phyloP scores from a whole-genome alignment of 23 tunicate species.

The Styela plicata region DNA sequence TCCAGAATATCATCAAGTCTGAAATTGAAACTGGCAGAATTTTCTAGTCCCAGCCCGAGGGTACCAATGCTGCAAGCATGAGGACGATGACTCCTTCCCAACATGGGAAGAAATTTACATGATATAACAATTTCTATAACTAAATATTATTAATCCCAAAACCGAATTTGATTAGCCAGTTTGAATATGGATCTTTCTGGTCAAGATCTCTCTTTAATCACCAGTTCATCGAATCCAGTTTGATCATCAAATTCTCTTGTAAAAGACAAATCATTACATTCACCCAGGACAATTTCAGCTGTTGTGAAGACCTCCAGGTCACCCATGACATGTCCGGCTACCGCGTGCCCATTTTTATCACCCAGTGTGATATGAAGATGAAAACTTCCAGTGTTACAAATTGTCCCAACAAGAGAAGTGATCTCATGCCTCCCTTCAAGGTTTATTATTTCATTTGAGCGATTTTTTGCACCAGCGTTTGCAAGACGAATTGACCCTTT shows the following conservation, averaged over 20 bases:
- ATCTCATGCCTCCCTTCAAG: conserved; percentile 60
- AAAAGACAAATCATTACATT: conserved; percentile 33
- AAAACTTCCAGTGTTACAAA: conserved; percentile 40
- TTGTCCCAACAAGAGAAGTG: conserved; percentile 81
- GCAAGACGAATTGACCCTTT: conserved; percentile 65
- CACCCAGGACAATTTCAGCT: conserved; percentile 59
- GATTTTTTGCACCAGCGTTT: conserved; percentile 18
- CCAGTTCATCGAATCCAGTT: conserved; percentile 59
- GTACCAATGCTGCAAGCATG: no score
- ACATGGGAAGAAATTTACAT: no score
- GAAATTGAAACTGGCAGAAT: no score
- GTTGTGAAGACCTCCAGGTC: conserved; percentile 54
- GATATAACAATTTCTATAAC: no score
- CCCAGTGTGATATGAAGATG: conserved; percentile 74
- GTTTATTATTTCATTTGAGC: neutral
- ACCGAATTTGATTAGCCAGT: no score
- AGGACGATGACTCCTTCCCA: no score
- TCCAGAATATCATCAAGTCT: no score
- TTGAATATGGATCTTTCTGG: no score
- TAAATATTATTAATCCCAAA: no score
- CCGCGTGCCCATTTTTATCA: conserved; percentile 54
- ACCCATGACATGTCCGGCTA: conserved; percentile 69
- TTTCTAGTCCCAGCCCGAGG: no score
- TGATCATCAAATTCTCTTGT: conserved; percentile 45
- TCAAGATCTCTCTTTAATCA: no score